These are phyloP conservation scores for Artemia franciscana DNA, from an alignment of 1,140 invertebrate species.

Conservation along the genomic window DNA sequence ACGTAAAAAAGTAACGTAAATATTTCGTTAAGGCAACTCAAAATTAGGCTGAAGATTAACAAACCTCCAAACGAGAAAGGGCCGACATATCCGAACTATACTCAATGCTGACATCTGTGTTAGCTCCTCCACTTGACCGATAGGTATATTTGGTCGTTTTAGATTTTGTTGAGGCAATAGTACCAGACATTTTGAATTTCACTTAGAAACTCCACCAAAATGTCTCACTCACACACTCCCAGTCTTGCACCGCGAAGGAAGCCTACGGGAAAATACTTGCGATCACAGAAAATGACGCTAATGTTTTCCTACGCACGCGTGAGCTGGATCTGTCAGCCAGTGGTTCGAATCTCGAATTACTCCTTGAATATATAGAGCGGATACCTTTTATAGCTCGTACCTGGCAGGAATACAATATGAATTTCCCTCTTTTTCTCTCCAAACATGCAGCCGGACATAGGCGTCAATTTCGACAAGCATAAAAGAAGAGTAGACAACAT, in stretches of 20 bases:
- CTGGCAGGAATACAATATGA: background rate
- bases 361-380: background rate
- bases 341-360: background rate
- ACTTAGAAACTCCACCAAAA: background rate
- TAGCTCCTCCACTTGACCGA: constrained; percentile 39
- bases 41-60: constrained; percentile 15
- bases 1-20: too few species aligned
- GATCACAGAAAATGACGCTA: background rate
- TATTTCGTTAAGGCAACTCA: too few species aligned
- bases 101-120: constrained; percentile 74
- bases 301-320: background rate
- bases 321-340: background rate
- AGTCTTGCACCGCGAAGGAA: background rate
- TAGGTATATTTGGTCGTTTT: constrained; percentile 73
- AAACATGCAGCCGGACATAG: too few species aligned
- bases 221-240: background rate
- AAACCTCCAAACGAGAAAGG: constrained; percentile 76
- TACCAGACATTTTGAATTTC: constrained; percentile 7
- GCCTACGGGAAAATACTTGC: background rate
- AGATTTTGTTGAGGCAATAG: constrained; percentile 24
- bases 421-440: too few species aligned
- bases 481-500: too few species aligned
- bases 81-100: constrained; percentile 74
- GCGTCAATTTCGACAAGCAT: too few species aligned
- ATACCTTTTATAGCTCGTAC: background rate